Percentiles rank a stretch among this genome's conserved stretches.
phyloP scores from a whole-genome alignment of 2,113 vertebrate genomes.

The cat (Felis catus) region DNA sequence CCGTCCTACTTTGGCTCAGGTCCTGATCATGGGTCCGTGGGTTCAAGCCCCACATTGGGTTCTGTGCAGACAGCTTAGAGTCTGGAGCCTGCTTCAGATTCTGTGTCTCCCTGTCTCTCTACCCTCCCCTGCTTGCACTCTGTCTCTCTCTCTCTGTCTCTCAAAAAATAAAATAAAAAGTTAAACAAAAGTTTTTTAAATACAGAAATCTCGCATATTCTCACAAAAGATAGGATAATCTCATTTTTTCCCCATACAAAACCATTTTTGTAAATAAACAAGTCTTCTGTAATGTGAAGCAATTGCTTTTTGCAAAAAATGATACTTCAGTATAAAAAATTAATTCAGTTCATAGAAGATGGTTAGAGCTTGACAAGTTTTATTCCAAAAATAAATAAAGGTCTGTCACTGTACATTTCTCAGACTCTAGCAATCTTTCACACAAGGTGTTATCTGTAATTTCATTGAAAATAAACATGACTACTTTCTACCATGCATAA shows the following conservation, averaged over 20 bases:
- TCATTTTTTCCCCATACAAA: not conserved
- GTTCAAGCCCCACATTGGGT: no score
- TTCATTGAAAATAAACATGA: constrained; percentile 30
- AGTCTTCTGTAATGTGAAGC: not conserved
- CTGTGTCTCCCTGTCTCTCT: no score
- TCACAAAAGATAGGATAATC: not conserved
- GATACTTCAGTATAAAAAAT: not conserved
- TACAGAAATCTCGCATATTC: constrained; percentile 5
- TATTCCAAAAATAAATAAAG: constrained; percentile 53
- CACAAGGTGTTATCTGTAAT: not conserved
- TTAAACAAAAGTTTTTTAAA: not conserved
- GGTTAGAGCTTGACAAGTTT: not conserved
- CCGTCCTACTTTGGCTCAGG: no score
- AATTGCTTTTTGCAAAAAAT: constrained; percentile 43
- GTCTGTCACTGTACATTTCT: not conserved
- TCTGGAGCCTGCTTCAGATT: no score
- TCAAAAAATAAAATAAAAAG: no score
- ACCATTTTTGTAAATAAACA: constrained; percentile 4
- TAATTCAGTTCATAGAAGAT: not conserved
- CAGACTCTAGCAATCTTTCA: not conserved
- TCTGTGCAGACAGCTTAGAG: no score
- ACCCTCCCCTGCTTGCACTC: no score
- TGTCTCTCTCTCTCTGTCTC: no score
- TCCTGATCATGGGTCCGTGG: no score
- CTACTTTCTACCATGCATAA: not conserved